These are phyloP conservation scores for Dugesia japonica DNA, from an alignment of 2,888 invertebrate genomes.

Conservation along the genomic window DNA sequence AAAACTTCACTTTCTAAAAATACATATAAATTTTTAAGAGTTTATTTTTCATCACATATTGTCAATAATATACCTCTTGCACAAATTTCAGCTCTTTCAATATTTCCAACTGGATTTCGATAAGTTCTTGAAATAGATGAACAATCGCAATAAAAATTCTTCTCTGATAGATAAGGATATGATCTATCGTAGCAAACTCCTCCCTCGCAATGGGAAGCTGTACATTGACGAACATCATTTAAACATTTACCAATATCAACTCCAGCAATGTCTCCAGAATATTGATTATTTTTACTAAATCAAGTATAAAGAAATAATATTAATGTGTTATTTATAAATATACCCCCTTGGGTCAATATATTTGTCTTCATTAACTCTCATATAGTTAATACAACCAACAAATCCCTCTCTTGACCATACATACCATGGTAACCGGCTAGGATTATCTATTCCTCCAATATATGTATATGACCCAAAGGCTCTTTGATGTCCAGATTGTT, in stretches of 20 bases:
- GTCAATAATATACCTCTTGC: neutral
- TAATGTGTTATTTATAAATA: too few relatives aligned
- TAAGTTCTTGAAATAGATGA: constrained; percentile 22
- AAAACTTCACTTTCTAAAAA: constrained; percentile 1
- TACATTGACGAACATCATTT: neutral
- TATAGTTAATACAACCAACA: constrained; percentile 42
- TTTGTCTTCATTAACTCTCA: constrained; percentile 38
- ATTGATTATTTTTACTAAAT: constrained; percentile 20
- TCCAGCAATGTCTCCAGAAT: constrained; percentile 9
- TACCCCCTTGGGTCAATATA: constrained; percentile 25
- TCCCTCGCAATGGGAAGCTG: constrained; percentile 20
- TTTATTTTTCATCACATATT: neutral
- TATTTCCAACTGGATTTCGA: neutral
- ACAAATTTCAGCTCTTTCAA: constrained; percentile 20
- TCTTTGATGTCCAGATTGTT: neutral
- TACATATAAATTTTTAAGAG: neutral
- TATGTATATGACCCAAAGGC: constrained; percentile 37
- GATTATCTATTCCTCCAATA: constrained; percentile 38
- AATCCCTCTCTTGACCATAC: constrained; percentile 41
- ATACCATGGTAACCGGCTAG: constrained; percentile 40
- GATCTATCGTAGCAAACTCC: constrained; percentile 25
- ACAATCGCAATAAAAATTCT: constrained; percentile 31
- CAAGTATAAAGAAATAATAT: too few relatives aligned
- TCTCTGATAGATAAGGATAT: constrained; percentile 1
- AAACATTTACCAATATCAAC: neutral